These are phyloP conservation scores for Lycaena phlaeas DNA, from an alignment of 2,888 invertebrate genomes.

Conservation along the genomic window DNA sequence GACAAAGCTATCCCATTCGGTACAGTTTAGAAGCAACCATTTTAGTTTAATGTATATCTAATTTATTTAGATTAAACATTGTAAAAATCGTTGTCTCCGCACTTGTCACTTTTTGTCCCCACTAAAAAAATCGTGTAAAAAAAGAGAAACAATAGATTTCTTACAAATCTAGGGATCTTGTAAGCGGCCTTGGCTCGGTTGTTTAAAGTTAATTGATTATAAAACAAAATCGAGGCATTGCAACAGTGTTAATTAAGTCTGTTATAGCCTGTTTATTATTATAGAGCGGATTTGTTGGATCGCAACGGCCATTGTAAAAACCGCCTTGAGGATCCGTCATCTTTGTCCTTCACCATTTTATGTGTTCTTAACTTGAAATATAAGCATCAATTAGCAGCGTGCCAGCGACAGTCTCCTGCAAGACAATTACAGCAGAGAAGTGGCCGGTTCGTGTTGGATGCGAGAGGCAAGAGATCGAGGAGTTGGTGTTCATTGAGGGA, in stretches of 20 bases:
- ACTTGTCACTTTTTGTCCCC: background rate
- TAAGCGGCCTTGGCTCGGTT: slow-evolving; percentile 12
- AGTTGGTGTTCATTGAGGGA: no score
- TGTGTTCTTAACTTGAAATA: no score
- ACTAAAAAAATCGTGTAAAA: background rate
- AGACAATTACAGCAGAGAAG: no score
- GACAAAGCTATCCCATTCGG: no score
- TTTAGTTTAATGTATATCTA: no score
- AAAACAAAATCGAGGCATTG: slow-evolving; percentile 10
- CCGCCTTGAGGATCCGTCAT: background rate
- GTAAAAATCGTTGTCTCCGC: background rate
- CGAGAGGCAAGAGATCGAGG: no score
- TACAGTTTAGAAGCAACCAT: no score
- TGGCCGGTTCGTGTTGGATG: no score
- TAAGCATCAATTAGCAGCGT: no score
- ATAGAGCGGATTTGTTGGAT: slow-evolving; percentile 1
- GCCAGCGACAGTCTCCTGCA: no score
- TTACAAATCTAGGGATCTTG: background rate
- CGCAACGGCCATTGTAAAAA: background rate
- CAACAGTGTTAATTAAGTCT: slow-evolving; percentile 10
- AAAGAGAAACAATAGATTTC: background rate
- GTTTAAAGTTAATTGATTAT: slow-evolving; percentile 16
- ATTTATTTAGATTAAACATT: no score
- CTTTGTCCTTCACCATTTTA: no score
- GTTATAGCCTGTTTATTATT: slow-evolving; percentile 11